Percentiles rank a stretch among this genome's conserved stretches.
Conservation (phyloP, 2,888 invertebrate species). For the Acanthopleura granulata region DNA sequence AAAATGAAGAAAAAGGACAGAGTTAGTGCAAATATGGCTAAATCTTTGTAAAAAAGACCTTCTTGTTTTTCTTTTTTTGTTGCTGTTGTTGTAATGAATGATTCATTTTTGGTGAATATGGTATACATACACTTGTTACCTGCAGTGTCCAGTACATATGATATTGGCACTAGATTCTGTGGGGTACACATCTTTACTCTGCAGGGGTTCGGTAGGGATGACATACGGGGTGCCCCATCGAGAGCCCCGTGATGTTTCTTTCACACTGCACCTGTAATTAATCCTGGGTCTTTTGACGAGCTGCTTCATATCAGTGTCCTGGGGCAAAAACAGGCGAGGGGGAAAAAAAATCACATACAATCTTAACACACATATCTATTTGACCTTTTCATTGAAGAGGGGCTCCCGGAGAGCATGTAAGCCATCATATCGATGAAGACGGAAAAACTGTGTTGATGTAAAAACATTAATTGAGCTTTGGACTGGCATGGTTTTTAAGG, state of each 20-base stretch:
- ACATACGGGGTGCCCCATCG: not conserved
- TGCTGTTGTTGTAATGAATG: too few species aligned
- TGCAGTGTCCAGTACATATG: too few species aligned
- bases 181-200: too few species aligned
- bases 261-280: slow-evolving; percentile 12
- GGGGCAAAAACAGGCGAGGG: not conserved
- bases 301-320: slow-evolving; percentile 11
- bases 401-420: slow-evolving; percentile 4
- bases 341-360: not conserved
- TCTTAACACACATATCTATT: slow-evolving; percentile 4
- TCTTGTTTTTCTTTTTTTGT: too few species aligned
- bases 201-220: too few species aligned
- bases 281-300: slow-evolving; percentile 9
- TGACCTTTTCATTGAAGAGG: slow-evolving; percentile 6
- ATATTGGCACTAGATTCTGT: too few species aligned
- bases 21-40: too few species aligned
- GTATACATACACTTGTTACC: too few species aligned
- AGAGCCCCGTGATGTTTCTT: not conserved
- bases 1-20: too few species aligned
- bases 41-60: too few species aligned
- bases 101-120: too few species aligned
- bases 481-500: too few species aligned
- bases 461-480: slow-evolving; percentile 8
- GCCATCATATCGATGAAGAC: not conserved
- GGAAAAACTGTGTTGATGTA: not conserved